Base-by-base conservation (phyloP, 2,113 vertebrate genomes). In the Atrichornis clamosus region DNA sequence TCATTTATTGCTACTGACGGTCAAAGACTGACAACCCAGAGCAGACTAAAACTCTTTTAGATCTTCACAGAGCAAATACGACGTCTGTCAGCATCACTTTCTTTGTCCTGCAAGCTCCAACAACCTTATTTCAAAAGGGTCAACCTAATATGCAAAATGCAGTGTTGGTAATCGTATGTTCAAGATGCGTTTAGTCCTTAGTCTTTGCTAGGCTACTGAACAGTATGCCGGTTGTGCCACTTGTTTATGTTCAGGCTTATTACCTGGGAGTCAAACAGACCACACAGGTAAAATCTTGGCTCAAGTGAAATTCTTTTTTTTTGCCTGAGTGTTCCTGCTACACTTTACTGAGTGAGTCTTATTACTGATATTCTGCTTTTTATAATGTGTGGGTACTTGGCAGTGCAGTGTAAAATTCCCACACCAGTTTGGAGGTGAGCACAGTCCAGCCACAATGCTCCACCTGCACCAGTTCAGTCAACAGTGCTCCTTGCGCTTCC, bases 61-160 rank as follows among this genome's bases (percentile, higher is more conserved):
- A n/a, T 88, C 64, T 92, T 92, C 32, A 62, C 32, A 46, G 52
- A 93, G 41, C 42, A 87, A 93, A 69, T 86, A 78, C 41, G 37
- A 89, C 56, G 20, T 28, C 37, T 89, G 32, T 50, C 53, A 69
- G 18, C 76, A 60, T 64, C 1, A 7, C 68, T 35, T 11, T 22
- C 35, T 67, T 26, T 32, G 49, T 62, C 69, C 20, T 86, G 41
- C 49, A 64, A 86, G 44, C 28, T 84, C 63, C 70, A 80, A 49
- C 47, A 89, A 67, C 24, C 28, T 15, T 52, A 10, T 65, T 91
- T 85, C 70, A 89, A 46, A 58, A 63, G n/a, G 62, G 41, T 62
- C 26, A 83, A 10, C 20, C n/a, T 53, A 86, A 70, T 60, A 42
- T 24, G 27, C 39, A 87, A 89, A 62, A 70, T 16, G 16, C 23